Percentiles rank a stretch among this genome's conserved stretches.
These are phyloP conservation scores for Heliopora coerulea DNA, from an alignment of 92 coral and sea anemone genomes.

Conservation along the genomic window DNA sequence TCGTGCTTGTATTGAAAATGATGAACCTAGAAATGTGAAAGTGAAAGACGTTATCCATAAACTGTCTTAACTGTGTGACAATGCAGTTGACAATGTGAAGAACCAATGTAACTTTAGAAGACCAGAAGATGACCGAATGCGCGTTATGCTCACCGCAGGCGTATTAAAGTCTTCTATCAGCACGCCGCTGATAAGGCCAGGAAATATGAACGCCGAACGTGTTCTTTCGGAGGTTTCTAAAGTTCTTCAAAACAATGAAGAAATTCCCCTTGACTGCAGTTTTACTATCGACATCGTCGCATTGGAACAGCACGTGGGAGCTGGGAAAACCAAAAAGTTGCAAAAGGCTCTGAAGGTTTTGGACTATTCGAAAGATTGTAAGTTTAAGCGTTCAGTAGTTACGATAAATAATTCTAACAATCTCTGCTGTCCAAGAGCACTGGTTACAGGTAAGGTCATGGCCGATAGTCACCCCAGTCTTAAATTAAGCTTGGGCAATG, in stretches of 20 bases:
- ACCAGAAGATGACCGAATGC: background rate
- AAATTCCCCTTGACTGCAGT: slow-evolving; percentile 6
- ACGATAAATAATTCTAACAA: background rate
- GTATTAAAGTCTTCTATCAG: background rate
- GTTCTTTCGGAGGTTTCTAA: background rate
- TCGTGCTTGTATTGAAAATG: background rate
- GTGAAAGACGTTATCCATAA: background rate
- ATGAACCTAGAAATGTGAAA: background rate
- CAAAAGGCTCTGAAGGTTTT: background rate
- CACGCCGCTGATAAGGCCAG: background rate
- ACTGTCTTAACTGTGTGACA: background rate
- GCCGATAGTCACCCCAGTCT: background rate
- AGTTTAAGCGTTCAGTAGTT: background rate
- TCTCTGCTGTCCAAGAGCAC: background rate
- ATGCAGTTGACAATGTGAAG: background rate
- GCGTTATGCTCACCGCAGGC: background rate
- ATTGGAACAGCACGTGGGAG: background rate
- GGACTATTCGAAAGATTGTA: background rate
- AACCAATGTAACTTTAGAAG: background rate
- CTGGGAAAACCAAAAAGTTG: background rate
- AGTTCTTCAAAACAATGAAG: background rate
- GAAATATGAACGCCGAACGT: slow-evolving; percentile 1
- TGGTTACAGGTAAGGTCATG: background rate
- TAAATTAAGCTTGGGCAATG: background rate
- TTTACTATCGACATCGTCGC: background rate